Conservation (phyloP, 1,140 invertebrate species). For the Chlorops oryzae region DNA sequence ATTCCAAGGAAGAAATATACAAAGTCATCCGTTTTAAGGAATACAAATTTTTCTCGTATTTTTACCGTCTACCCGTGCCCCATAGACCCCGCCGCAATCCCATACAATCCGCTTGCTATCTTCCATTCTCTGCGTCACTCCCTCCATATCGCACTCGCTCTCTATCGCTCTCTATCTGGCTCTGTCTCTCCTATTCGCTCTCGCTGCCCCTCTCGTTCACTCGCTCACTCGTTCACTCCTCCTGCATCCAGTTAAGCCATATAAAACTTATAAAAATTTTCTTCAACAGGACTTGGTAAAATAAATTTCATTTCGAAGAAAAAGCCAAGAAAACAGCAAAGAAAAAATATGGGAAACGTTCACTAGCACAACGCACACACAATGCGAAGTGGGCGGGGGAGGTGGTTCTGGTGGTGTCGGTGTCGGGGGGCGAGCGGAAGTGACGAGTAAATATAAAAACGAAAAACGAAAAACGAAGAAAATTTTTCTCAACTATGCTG, state of each 20-base stretch:
- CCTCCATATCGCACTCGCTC: too few species aligned
- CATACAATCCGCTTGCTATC: too few species aligned
- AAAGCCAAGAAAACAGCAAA: conserved; percentile 15
- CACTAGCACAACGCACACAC: neutral
- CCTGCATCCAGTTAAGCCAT: neutral
- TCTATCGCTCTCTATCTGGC: neutral
- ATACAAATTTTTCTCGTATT: conserved; percentile 45
- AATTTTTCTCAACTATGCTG: conserved; percentile 48
- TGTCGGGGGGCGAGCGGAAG: neutral
- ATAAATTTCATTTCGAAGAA: conserved; percentile 48
- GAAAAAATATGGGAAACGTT: conserved; percentile 1
- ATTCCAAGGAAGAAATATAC: too few species aligned
- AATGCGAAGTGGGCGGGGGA: neutral
- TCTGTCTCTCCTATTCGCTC: neutral
- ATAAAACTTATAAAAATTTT: conserved; percentile 49
- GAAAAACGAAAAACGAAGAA: conserved; percentile 22
- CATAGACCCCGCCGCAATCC: too few species aligned
- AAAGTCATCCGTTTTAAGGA: conserved; percentile 49
- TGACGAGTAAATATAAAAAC: too few species aligned
- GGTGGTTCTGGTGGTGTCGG: neutral
- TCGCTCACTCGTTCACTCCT: neutral
- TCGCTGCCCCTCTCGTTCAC: neutral
- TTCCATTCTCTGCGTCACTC: too few species aligned
- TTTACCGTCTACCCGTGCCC: neutral
- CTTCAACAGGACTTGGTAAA: conserved; percentile 48